These are phyloP conservation scores for Metacarcinus magister DNA, from an alignment of 2,888 invertebrate genomes.

Conservation along the genomic window DNA sequence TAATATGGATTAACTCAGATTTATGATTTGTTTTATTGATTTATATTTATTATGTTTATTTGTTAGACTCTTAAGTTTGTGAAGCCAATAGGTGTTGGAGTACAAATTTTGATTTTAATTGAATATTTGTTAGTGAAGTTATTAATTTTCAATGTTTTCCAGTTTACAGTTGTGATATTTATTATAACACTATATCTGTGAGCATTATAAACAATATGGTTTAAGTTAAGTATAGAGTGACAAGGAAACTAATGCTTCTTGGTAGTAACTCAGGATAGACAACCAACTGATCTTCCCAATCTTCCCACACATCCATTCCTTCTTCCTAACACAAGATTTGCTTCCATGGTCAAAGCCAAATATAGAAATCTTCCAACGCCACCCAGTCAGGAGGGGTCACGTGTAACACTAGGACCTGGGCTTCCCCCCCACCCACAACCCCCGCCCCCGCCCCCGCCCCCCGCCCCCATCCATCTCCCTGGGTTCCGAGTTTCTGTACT, in stretches of 20 bases:
- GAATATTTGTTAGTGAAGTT: background rate
- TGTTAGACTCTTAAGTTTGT: no score
- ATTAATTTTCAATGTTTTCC: background rate
- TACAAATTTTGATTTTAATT: background rate
- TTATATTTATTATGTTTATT: background rate
- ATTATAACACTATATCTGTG: no score
- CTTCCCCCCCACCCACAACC: background rate
- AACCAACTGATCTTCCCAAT: background rate
- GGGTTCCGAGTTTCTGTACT: constrained; percentile 68
- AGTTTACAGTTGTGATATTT: background rate
- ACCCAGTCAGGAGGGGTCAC: constrained; percentile 61
- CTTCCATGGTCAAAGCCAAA: constrained; percentile 73
- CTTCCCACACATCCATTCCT: constrained; percentile 38
- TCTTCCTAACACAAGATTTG: constrained; percentile 65
- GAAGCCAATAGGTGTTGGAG: background rate
- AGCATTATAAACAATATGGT: background rate
- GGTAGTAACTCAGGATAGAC: constrained; percentile 61
- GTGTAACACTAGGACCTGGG: constrained; percentile 58
- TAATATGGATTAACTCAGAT: background rate
- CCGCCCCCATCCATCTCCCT: constrained; percentile 18
- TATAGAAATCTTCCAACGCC: constrained; percentile 63
- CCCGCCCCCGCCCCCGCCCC: background rate
- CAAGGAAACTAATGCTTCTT: constrained; percentile 58
- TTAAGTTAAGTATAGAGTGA: background rate
- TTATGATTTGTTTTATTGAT: background rate